phyloP scores from a whole-genome alignment of 1,140 invertebrate genomes.

The Drosophila hydei region DNA sequence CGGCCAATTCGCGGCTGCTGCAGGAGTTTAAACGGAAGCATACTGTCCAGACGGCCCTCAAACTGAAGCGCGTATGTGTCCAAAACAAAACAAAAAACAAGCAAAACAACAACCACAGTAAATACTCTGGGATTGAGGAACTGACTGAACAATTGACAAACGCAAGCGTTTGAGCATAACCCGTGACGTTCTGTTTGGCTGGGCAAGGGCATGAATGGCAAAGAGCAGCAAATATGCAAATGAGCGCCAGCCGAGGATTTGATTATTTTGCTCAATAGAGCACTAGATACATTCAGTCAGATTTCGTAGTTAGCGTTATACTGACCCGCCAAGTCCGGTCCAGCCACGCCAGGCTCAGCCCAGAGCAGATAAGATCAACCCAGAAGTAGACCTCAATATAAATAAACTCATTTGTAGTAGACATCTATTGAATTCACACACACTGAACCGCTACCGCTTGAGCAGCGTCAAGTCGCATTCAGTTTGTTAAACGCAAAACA shows the following conservation, averaged over 20 bases:
- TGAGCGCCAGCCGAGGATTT: conserved; percentile 17
- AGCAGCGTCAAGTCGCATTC: conserved; percentile 44
- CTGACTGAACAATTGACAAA: conserved; percentile 40
- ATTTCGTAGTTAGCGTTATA: conserved; percentile 17
- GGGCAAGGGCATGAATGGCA: conserved; percentile 24
- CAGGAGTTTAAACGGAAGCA: conserved; percentile 78
- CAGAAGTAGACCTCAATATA: conserved; percentile 11
- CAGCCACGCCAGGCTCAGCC: conserved; percentile 13
- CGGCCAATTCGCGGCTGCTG: conserved; percentile 71
- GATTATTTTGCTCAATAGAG: conserved; percentile 44
- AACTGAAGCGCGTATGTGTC: conserved; percentile 82
- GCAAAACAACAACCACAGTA: conserved; percentile 23
- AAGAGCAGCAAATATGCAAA: conserved; percentile 18
- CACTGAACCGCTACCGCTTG: conserved; percentile 52
- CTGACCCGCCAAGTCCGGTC: not conserved
- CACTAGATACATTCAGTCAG: conserved; percentile 16
- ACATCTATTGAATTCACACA: conserved; percentile 41
- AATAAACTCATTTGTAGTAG: conserved; percentile 35
- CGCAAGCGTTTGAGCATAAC: conserved; percentile 6
- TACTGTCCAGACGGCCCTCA: conserved; percentile 77
- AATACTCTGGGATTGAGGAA: conserved; percentile 41
- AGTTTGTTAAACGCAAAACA: conserved; percentile 44
- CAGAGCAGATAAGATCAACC: conserved; percentile 9
- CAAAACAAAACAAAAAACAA: conserved; percentile 32
- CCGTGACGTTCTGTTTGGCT: conserved; percentile 23